Evolutionary conservation across 2,797 vertebrate species (phyloP).

Genomic region (Steatocranus sp.): DNA sequence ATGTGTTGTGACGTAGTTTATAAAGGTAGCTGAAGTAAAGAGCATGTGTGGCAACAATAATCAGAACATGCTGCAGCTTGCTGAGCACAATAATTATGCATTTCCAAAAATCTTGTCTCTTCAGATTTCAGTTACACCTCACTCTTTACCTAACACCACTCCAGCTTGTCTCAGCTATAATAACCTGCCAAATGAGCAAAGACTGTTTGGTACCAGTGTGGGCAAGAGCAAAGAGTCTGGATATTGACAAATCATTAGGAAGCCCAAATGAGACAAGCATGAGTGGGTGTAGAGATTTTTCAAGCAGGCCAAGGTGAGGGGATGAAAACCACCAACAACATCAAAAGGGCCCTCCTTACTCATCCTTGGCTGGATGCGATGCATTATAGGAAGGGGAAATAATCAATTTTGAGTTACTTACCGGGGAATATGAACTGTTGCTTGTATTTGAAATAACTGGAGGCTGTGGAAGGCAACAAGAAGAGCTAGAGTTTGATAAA

Average conservation of each 20-base stretch:
- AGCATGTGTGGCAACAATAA: not conserved
- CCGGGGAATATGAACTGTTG: constrained; percentile 99
- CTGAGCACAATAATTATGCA: not conserved
- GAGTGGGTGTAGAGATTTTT: constrained; percentile 42
- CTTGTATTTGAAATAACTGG: constrained; percentile 99
- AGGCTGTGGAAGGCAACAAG: constrained; percentile 76
- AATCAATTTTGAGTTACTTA: constrained; percentile 62
- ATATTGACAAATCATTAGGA: constrained; percentile 54
- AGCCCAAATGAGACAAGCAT: constrained; percentile 26
- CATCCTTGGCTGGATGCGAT: constrained; percentile 5
- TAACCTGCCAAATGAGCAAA: constrained; percentile 36
- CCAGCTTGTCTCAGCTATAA: constrained; percentile 30
- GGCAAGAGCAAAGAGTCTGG: constrained; percentile 19
- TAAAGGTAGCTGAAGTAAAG: not conserved
- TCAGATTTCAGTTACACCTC: constrained; percentile 14
- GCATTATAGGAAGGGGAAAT: constrained; percentile 56
- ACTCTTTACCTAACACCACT: constrained; percentile 15
- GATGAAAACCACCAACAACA: constrained; percentile 36
- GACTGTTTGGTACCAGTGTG: not conserved
- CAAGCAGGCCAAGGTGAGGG: constrained; percentile 32
- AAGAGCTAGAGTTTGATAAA: constrained; percentile 5
- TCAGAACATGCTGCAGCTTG: not conserved
- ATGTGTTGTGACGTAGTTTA: not conserved
- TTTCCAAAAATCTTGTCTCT: constrained; percentile 4
- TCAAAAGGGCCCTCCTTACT: constrained; percentile 56